Percentiles rank a stretch among this genome's conserved stretches.
Evolutionary conservation across 2,797 vertebrate genomes (phyloP).

Genomic region (Gobio occitaniae): DNA sequence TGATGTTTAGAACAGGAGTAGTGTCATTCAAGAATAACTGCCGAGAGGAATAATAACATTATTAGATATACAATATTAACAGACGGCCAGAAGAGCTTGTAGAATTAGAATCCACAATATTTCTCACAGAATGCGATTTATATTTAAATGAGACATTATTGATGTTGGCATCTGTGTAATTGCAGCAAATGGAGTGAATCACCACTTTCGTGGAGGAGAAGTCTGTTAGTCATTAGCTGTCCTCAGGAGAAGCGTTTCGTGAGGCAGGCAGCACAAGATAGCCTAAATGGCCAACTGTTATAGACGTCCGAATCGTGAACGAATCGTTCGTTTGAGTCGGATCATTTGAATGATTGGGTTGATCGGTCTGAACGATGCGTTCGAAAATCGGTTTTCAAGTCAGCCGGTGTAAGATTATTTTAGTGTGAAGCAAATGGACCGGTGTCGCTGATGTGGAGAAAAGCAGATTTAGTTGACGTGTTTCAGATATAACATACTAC

Average conservation of each 20-base stretch:
- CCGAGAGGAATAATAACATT: neutral
- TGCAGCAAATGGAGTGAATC: neutral
- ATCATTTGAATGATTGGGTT: slow-evolving; percentile 12
- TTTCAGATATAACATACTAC: neutral
- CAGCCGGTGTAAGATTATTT: neutral
- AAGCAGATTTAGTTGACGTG: neutral
- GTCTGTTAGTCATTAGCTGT: neutral
- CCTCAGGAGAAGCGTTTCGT: neutral
- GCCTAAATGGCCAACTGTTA: neutral
- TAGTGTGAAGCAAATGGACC: neutral
- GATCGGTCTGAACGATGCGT: neutral
- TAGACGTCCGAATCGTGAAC: neutral
- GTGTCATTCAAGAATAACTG: neutral
- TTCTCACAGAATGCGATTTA: neutral
- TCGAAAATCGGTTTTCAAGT: neutral
- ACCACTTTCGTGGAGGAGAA: neutral
- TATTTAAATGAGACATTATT: neutral
- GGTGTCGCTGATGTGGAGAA: neutral
- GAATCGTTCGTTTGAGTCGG: slow-evolving; percentile 8
- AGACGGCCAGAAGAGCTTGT: neutral
- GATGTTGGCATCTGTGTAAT: neutral
- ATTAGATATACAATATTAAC: neutral
- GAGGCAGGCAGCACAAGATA: neutral
- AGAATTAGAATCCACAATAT: neutral
- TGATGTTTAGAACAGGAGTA: neutral